Percentiles rank a stretch among this genome's conserved stretches.
Evolutionary conservation across 2,888 invertebrate genomes (phyloP).

Genomic region (Sceliomorpha sp.): DNA sequence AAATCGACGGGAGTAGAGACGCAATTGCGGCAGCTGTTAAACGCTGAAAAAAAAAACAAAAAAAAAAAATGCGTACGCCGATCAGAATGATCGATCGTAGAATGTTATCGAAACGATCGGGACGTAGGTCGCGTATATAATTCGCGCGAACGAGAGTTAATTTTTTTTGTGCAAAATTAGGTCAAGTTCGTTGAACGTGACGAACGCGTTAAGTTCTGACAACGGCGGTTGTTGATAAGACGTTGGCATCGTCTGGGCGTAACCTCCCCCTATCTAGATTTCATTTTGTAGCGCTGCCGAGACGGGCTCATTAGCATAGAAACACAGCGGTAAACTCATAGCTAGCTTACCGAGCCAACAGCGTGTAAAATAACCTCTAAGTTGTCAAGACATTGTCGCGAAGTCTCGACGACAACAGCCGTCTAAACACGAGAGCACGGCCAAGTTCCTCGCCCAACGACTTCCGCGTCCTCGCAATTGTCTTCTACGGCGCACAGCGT

Average conservation of each 20-base stretch:
- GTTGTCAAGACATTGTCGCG: conserved; percentile 78
- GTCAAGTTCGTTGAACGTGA: conserved; percentile 35
- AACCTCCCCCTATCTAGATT: conserved; percentile 47
- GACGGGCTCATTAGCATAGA: conserved; percentile 78
- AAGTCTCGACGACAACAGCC: conserved; percentile 55
- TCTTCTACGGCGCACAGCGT: conserved; percentile 63
- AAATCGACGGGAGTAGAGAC: no score
- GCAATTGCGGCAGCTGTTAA: no score
- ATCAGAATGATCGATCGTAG: no score
- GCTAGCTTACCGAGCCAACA: conserved; percentile 79
- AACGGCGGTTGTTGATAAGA: conserved; percentile 48
- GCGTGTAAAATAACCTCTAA: conserved; percentile 81
- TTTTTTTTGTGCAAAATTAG: no score
- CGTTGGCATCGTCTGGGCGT: conserved; percentile 41
- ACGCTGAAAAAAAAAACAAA: no score
- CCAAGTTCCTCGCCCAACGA: conserved; percentile 70
- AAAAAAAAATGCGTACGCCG: no score
- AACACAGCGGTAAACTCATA: conserved; percentile 78
- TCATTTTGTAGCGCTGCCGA: conserved; percentile 49
- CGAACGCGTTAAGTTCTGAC: conserved; percentile 50
- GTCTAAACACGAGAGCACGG: conserved; percentile 60
- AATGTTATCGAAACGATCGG: no score
- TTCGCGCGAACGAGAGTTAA: no score
- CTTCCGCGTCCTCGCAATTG: conserved; percentile 70
- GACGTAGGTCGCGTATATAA: no score